Evolutionary conservation across 1,140 invertebrate species (phyloP).

Genomic region (Propsilocerus akamusi): DNA sequence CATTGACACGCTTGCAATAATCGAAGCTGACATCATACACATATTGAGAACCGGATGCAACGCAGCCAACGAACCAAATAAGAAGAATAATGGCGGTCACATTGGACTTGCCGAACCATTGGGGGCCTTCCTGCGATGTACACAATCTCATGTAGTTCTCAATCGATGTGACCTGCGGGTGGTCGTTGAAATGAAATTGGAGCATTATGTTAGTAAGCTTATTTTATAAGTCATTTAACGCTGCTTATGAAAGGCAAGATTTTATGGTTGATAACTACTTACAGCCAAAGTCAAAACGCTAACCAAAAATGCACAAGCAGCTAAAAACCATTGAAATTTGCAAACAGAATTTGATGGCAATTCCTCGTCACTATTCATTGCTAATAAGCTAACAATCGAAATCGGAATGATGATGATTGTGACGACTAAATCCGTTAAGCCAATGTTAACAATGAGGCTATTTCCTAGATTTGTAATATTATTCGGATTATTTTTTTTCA

Average conservation of each 20-base stretch:
- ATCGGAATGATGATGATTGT: conserved; percentile 52
- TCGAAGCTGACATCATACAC: conserved; percentile 36
- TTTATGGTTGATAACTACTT: too few relatives aligned
- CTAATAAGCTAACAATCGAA: conserved; percentile 46
- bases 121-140: conserved; percentile 4
- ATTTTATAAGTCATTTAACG: not conserved
- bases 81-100: conserved; percentile 30
- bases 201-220: not conserved
- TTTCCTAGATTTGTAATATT: conserved; percentile 38
- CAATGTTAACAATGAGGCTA: conserved; percentile 57
- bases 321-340: conserved; percentile 43
- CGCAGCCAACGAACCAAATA: conserved; percentile 29
- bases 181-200: not conserved
- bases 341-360: conserved; percentile 32
- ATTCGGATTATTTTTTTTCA: conserved; percentile 17
- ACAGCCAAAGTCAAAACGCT: conserved; percentile 8
- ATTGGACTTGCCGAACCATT: conserved; percentile 12
- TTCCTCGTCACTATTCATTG: conserved; percentile 33
- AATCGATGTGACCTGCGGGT: conserved; percentile 5
- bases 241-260: too few relatives aligned
- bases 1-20: conserved; percentile 33
- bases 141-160: conserved; percentile 8
- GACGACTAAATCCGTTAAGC: conserved; percentile 51
- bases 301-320: conserved; percentile 18
- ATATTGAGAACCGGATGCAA: conserved; percentile 32